Evolutionary conservation across 2,113 vertebrate genomes (phyloP).

Genomic region (Motacilla tschutschensis): DNA sequence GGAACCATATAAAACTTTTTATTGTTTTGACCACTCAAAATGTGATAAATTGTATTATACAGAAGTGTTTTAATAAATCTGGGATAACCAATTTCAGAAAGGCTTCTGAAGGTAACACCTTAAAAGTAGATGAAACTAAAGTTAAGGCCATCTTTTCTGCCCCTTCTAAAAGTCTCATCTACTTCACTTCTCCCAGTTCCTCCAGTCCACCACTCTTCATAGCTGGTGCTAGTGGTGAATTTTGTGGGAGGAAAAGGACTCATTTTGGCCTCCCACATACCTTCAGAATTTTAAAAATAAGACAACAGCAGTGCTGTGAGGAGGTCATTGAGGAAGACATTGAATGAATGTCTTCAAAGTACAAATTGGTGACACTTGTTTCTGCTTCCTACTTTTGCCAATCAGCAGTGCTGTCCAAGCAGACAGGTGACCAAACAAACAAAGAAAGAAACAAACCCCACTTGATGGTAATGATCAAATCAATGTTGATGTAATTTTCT

Average conservation of each 20-base stretch:
- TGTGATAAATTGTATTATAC: neutral
- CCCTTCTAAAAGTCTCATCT: neutral
- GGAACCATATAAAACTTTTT: neutral
- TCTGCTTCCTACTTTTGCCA: neutral
- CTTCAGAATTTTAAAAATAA: neutral
- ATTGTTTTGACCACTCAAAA: neutral
- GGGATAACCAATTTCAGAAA: neutral
- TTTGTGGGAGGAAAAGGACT: accelerated
- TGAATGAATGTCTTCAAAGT: neutral
- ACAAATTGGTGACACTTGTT: neutral
- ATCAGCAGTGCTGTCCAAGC: neutral
- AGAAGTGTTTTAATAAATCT: neutral
- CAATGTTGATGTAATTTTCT: neutral
- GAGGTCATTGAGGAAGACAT: neutral
- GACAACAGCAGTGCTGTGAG: neutral
- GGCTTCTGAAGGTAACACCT: neutral
- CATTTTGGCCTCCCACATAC: neutral
- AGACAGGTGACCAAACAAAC: neutral
- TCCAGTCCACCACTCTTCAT: neutral
- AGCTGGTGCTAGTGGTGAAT: neutral
- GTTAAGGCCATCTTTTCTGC: neutral
- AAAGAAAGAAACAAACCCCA: accelerated
- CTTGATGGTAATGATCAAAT: neutral
- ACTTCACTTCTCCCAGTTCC: neutral
- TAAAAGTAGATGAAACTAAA: neutral